Percentiles rank a stretch among this genome's conserved stretches.
Evolutionary conservation across 2,888 invertebrate species (phyloP).

Genomic region (Gibbula magus): DNA sequence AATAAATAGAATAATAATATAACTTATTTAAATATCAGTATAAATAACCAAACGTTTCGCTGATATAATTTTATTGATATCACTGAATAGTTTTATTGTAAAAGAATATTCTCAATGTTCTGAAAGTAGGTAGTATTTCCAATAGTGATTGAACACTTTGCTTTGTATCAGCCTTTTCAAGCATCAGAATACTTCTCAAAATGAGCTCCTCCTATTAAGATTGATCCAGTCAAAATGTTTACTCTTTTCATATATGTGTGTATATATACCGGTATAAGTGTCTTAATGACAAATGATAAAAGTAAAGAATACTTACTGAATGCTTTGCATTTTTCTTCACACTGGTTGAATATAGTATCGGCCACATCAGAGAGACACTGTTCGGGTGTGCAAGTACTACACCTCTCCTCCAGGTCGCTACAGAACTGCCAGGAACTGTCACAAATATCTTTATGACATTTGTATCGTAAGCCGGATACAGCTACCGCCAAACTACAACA

Average conservation of each 20-base stretch:
- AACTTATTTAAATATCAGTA: background rate
- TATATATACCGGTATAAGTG: background rate
- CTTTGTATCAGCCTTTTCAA: too few species aligned
- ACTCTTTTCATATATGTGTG: too few species aligned
- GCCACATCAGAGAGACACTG: background rate
- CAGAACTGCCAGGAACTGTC: background rate
- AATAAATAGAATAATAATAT: background rate
- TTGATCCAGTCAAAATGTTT: too few species aligned
- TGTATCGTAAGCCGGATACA: background rate
- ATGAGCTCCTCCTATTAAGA: too few species aligned
- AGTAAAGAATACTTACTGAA: background rate
- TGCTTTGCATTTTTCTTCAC: background rate
- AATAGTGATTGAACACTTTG: too few species aligned
- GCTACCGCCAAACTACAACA: background rate
- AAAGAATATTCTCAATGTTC: too few species aligned
- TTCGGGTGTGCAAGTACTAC: background rate
- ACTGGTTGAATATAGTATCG: background rate
- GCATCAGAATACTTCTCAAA: too few species aligned
- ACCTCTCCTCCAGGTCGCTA: background rate
- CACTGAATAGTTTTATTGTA: too few species aligned
- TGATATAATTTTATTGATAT: too few species aligned
- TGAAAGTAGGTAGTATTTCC: too few species aligned
- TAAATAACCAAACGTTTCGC: too few species aligned
- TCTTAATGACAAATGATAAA: background rate
- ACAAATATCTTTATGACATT: slow-evolving; percentile 6